phyloP scores from a whole-genome alignment of 92 coral and sea anemone genomes.

The Pocillopora meandrina region DNA sequence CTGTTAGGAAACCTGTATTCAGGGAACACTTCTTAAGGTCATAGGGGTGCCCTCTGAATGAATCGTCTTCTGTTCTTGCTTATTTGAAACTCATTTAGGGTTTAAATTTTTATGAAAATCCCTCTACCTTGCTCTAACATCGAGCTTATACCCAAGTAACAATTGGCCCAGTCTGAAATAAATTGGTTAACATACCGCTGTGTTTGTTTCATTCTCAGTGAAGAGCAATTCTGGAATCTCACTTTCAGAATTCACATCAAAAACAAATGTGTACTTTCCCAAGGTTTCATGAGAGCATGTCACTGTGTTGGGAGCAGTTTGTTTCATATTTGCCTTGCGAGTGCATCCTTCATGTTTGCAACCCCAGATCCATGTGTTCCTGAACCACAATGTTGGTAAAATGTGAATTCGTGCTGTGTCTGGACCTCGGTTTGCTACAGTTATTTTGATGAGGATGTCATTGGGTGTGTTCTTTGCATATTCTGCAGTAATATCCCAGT shows the following conservation, averaged over 20 bases:
- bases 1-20: no score
- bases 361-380: conserved; percentile 99
- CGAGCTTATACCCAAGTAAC: not conserved
- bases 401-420: conserved; percentile 84
- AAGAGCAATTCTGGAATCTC: conserved; percentile 75
- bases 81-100: no score
- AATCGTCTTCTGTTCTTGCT: no score
- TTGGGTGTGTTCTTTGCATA: conserved; percentile 95
- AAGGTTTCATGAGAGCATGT: conserved; percentile 88
- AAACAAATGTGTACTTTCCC: conserved; percentile 73
- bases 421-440: conserved; percentile 92
- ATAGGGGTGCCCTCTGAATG: no score
- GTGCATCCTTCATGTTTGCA: conserved; percentile 98
- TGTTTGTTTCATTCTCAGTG: conserved; percentile 97
- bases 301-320: conserved; percentile 65
- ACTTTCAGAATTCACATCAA: conserved; percentile 83
- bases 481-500: conserved; percentile 96
- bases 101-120: no score
- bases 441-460: conserved; percentile 86
- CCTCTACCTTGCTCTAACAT: no score
- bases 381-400: conserved; percentile 93
- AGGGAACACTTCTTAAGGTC: no score
- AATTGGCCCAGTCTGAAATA: not conserved
- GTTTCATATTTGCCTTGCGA: conserved; percentile 74
- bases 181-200: conserved; percentile 45